Evolutionary conservation across 2,888 invertebrate species (phyloP).

Genomic region (Halictus quadricinctus): DNA sequence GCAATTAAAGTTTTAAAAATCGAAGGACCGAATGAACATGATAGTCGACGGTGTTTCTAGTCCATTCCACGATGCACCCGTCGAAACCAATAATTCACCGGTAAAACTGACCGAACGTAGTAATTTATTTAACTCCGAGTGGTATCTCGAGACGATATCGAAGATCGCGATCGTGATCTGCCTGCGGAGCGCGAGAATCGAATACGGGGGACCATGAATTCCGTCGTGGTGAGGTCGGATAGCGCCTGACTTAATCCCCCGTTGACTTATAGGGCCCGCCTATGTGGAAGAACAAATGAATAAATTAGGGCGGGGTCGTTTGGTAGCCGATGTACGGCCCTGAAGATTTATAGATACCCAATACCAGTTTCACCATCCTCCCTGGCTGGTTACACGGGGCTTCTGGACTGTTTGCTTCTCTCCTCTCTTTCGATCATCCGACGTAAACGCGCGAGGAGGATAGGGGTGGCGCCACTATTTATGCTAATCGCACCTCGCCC

Average conservation of each 20-base stretch:
- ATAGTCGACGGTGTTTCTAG: background rate
- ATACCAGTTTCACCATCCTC: constrained; percentile 65
- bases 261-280: constrained; percentile 78
- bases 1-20: background rate
- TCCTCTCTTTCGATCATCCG: constrained; percentile 34
- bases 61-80: background rate
- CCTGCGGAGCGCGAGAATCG: constrained; percentile 34
- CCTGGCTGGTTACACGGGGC: constrained; percentile 56
- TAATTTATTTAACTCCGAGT: constrained; percentile 45
- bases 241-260: constrained; percentile 75
- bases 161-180: constrained; percentile 55
- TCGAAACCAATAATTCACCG: constrained; percentile 34
- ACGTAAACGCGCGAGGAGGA: constrained; percentile 42
- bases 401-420: constrained; percentile 41
- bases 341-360: constrained; percentile 76
- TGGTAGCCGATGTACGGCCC: constrained; percentile 75
- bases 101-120: constrained; percentile 16
- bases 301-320: constrained; percentile 80
- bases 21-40: background rate
- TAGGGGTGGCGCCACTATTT: constrained; percentile 73
- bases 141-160: constrained; percentile 36
- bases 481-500: constrained; percentile 64
- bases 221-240: constrained; percentile 53
- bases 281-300: constrained; percentile 80
- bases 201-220: constrained; percentile 41